Conservation (phyloP, 35 echinoderm and acorn worm species). For the Heliocidaris tuberculata region DNA sequence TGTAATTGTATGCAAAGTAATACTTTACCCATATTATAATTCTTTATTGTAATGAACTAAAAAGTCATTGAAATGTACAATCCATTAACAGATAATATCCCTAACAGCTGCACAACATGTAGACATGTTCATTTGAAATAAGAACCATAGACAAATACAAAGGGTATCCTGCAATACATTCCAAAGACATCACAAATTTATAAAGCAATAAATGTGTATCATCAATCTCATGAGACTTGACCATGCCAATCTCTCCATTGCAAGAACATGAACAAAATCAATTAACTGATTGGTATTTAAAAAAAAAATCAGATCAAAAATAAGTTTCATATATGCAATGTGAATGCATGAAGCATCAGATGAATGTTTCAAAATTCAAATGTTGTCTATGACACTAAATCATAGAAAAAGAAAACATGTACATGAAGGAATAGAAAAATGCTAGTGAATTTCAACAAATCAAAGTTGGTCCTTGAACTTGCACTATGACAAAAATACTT, state of each 20-base stretch:
- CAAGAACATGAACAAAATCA: background rate
- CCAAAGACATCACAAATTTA: background rate
- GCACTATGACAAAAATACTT: background rate
- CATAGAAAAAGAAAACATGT: background rate
- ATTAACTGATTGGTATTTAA: background rate
- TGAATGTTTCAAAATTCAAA: background rate
- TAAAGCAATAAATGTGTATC: background rate
- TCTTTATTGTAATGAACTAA: background rate
- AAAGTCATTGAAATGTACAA: background rate
- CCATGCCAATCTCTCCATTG: background rate
- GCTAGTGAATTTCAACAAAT: conserved; percentile 2
- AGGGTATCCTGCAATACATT: background rate
- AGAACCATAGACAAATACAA: background rate
- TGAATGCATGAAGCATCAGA: background rate
- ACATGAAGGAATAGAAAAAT: conserved; percentile 5
- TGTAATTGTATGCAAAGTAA: background rate
- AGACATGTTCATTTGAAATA: background rate
- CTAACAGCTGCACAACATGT: conserved; percentile 8
- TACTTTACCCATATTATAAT: background rate
- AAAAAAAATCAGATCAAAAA: background rate
- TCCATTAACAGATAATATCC: background rate
- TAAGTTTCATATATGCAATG: background rate
- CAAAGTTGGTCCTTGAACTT: background rate
- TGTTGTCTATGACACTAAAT: background rate
- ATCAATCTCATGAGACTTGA: background rate